Conservation (phyloP, 2,797 vertebrate species). For the Helostoma temminkii region DNA sequence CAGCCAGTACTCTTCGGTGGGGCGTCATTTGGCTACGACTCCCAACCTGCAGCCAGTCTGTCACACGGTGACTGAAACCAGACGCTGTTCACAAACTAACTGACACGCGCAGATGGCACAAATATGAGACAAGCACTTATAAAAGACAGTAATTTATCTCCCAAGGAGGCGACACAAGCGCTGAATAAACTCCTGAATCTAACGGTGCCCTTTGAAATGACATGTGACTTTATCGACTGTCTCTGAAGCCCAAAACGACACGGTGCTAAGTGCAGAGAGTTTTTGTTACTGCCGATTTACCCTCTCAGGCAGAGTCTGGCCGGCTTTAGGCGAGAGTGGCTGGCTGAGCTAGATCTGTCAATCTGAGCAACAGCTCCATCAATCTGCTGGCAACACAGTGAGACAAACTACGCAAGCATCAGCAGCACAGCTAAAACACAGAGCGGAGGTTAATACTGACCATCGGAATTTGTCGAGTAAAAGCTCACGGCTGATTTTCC, state of each 20-base stretch:
- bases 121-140: conserved; percentile 52
- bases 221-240: conserved; percentile 49
- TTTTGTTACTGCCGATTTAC: conserved; percentile 47
- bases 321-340: conserved; percentile 42
- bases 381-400: conserved; percentile 49
- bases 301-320: conserved; percentile 19
- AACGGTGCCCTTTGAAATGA: conserved; percentile 44
- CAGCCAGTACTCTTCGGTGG: conserved; percentile 45
- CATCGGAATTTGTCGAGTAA: conserved; percentile 19
- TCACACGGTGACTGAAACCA: conserved; percentile 50
- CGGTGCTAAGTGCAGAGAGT: conserved; percentile 60
- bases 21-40: conserved; percentile 49
- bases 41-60: conserved; percentile 24
- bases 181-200: conserved; percentile 20
- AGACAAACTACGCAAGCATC: conserved; percentile 51
- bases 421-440: conserved; percentile 41
- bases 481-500: conserved; percentile 9
- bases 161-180: conserved; percentile 34
- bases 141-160: conserved; percentile 42
- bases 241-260: conserved; percentile 54
- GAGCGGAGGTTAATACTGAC: not conserved
- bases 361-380: conserved; percentile 59
- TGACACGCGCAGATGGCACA: conserved; percentile 51
- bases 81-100: conserved; percentile 38
- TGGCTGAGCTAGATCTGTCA: conserved; percentile 67